A percentile compares a stretch with the other conserved stretches of the same genome.
These are phyloP conservation scores for Zaprionus inermis DNA, from an alignment of 1,140 invertebrate species.

Conservation along the genomic window DNA sequence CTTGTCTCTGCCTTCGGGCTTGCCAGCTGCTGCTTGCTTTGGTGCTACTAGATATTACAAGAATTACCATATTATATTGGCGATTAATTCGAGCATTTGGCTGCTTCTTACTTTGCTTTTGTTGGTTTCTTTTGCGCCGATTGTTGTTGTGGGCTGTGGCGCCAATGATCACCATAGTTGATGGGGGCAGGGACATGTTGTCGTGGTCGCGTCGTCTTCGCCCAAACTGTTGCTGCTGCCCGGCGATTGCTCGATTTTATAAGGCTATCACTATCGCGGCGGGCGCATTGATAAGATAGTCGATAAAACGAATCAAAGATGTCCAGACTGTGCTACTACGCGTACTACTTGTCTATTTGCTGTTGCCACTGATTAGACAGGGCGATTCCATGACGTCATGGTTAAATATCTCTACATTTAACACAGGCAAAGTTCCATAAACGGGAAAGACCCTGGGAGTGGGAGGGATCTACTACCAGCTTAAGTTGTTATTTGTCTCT, in stretches of 20 bases:
- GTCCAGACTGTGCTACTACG: neutral
- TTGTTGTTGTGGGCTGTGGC: conserved; percentile 31
- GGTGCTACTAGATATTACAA: conserved; percentile 15
- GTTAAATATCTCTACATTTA: neutral
- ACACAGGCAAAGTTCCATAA: neutral
- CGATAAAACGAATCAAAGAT: conserved; percentile 47
- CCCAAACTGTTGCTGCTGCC: conserved; percentile 43
- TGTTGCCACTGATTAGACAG: neutral
- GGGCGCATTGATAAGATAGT: conserved; percentile 65
- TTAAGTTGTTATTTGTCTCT: neutral
- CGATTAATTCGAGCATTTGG: neutral
- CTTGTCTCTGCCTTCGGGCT: conserved; percentile 27
- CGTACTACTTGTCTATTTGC: neutral
- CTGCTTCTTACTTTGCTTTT: conserved; percentile 17
- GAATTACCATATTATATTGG: conserved; percentile 8
- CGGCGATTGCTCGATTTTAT: conserved; percentile 57
- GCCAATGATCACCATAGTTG: conserved; percentile 61
- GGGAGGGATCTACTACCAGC: neutral
- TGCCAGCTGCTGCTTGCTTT: neutral
- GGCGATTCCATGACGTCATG: conserved; percentile 3
- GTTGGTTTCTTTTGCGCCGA: conserved; percentile 13
- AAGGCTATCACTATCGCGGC: conserved; percentile 26
- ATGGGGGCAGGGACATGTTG: conserved; percentile 62
- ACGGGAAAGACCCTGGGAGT: neutral
- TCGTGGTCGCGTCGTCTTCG: conserved; percentile 7